Conservation (phyloP, 2,888 invertebrate genomes). For the Melanotus villosus region DNA sequence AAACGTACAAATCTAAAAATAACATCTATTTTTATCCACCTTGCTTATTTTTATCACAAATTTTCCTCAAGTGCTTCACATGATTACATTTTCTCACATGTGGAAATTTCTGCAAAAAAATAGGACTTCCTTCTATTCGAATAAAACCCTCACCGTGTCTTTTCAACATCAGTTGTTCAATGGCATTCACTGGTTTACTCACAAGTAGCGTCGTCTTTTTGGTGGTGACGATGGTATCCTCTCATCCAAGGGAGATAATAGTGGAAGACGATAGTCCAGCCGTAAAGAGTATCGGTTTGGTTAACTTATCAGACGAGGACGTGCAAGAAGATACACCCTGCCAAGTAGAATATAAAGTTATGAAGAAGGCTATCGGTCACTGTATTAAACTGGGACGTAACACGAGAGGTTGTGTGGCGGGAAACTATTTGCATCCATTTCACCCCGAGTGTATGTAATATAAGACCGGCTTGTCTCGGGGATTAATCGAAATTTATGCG, state of each 20-base stretch:
- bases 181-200: constrained; percentile 17
- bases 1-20: not conserved
- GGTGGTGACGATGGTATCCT: constrained; percentile 21
- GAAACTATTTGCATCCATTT: constrained; percentile 66
- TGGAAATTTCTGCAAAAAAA: constrained; percentile 2
- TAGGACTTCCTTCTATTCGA: too few relatives aligned
- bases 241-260: constrained; percentile 50
- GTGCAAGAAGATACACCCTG: constrained; percentile 45
- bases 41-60: not conserved
- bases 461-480: not conserved
- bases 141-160: not conserved
- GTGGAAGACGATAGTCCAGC: constrained; percentile 58
- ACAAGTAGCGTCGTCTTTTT: constrained; percentile 8
- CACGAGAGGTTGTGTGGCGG: constrained; percentile 66
- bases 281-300: constrained; percentile 40
- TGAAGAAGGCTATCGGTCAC: constrained; percentile 65
- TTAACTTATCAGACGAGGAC: constrained; percentile 47
- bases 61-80: constrained; percentile 8
- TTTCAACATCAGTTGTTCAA: constrained; percentile 17
- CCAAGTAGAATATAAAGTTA: constrained; percentile 60
- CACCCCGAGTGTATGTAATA: constrained; percentile 67
- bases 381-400: constrained; percentile 66
- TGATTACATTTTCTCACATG: constrained; percentile 1
- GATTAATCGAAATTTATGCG: not conserved
- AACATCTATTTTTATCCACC: not conserved